phyloP scores from a whole-genome alignment of 2,113 vertebrate species.

The Semicossyphus pulcher region DNA sequence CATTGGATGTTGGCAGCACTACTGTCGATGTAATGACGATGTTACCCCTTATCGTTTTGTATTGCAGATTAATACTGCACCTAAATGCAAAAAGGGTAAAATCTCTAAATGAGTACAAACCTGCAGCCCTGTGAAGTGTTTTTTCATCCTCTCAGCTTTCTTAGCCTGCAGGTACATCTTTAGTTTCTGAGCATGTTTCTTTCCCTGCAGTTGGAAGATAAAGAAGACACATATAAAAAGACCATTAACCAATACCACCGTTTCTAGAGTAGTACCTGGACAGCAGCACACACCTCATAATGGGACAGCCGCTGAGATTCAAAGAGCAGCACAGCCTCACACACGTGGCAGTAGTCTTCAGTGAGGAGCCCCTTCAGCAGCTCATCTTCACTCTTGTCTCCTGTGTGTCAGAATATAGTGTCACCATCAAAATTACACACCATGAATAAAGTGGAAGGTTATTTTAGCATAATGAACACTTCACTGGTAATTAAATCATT shows the following conservation, averaged over 20 bases:
- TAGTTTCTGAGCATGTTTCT: slow-evolving; percentile 87
- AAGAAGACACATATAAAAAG: background rate
- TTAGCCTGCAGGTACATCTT: slow-evolving; percentile 80
- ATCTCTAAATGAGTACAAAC: slow-evolving; percentile 52
- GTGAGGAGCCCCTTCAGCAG: slow-evolving; percentile 82
- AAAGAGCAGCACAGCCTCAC: slow-evolving; percentile 85
- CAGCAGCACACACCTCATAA: slow-evolving; percentile 84
- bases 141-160: slow-evolving; percentile 72
- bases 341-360: slow-evolving; percentile 87
- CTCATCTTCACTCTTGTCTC: slow-evolving; percentile 52
- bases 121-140: slow-evolving; percentile 58
- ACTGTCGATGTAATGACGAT: no score
- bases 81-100: background rate
- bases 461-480: background rate
- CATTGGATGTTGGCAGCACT: no score
- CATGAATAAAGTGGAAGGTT: background rate
- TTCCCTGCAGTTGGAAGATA: slow-evolving; percentile 81
- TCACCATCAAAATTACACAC: background rate
- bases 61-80: background rate
- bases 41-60: background rate
- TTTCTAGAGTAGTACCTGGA: background rate
- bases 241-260: background rate
- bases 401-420: slow-evolving; percentile 45
- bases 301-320: slow-evolving; percentile 88
- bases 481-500: background rate